These are phyloP conservation scores for Metacarcinus magister DNA, from an alignment of 2,888 invertebrate genomes.

Conservation along the genomic window DNA sequence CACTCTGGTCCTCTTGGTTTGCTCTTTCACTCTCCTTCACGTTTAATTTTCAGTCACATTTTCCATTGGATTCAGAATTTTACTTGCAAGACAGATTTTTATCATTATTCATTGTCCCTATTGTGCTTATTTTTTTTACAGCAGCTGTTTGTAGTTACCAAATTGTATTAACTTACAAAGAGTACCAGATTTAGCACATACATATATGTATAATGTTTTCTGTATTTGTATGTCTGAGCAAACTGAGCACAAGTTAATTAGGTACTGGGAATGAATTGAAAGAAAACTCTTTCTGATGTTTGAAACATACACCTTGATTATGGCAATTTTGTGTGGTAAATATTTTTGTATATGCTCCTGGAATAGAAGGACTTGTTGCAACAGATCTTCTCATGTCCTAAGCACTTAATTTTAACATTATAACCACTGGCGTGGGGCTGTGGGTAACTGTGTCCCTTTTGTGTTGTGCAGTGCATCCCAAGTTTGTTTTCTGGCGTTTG, in stretches of 20 bases:
- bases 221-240: not conserved
- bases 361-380: not conserved
- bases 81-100: not conserved
- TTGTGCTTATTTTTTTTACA: not conserved
- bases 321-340: conserved; percentile 28
- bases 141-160: not conserved
- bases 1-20: not conserved
- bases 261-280: not conserved
- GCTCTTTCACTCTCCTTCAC: not conserved
- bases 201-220: not conserved
- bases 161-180: not conserved
- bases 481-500: conserved; percentile 40
- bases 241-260: conserved; percentile 31
- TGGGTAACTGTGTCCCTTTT: not conserved
- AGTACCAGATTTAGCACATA: conserved; percentile 1
- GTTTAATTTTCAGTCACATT: not conserved
- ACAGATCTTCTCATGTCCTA: not conserved
- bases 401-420: not conserved
- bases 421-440: not conserved
- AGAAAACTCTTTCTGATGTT: not conserved
- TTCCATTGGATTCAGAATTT: not conserved
- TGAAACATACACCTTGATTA: not conserved
- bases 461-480: conserved; percentile 49
- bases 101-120: not conserved
- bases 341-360: conserved; percentile 1